Percentiles rank a stretch among this genome's conserved stretches.
These are phyloP conservation scores for Xestobium rufovillosum DNA, from an alignment of 2,888 invertebrate species.

Conservation along the genomic window DNA sequence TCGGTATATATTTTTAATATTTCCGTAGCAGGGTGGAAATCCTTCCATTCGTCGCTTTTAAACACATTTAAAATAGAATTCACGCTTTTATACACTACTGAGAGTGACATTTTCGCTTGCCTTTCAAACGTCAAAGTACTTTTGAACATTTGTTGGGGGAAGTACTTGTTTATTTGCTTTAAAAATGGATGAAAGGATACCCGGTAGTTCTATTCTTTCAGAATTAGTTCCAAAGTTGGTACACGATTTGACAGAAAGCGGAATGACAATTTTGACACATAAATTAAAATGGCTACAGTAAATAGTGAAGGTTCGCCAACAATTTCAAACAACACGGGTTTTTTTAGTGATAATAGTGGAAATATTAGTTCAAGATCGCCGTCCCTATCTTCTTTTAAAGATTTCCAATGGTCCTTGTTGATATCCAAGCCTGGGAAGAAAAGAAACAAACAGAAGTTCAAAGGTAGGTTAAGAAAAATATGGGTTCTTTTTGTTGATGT, in stretches of 20 bases:
- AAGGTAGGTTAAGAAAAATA: slow-evolving; percentile 24
- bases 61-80: slow-evolving; percentile 24
- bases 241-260: no score
- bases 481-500: slow-evolving; percentile 6
- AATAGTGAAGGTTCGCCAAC: slow-evolving; percentile 43
- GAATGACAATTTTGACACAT: no score
- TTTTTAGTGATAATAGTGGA: slow-evolving; percentile 24
- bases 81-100: slow-evolving; percentile 14
- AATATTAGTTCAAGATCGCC: slow-evolving; percentile 48
- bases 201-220: no score
- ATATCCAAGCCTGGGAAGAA: slow-evolving; percentile 29
- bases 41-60: slow-evolving; percentile 24
- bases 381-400: slow-evolving; percentile 49
- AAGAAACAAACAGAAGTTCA: slow-evolving; percentile 24
- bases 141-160: no score
- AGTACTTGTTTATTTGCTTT: no score
- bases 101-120: neutral
- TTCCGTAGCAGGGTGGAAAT: slow-evolving; percentile 27
- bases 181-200: no score
- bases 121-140: no score
- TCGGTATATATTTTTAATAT: slow-evolving; percentile 32
- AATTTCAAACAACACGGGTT: slow-evolving; percentile 30
- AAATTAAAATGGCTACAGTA: slow-evolving; percentile 40
- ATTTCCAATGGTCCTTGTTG: slow-evolving; percentile 41
- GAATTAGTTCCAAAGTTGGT: no score